Evolutionary conservation across 2,797 vertebrate species (phyloP).

Genomic region (Trachurus trachurus): DNA sequence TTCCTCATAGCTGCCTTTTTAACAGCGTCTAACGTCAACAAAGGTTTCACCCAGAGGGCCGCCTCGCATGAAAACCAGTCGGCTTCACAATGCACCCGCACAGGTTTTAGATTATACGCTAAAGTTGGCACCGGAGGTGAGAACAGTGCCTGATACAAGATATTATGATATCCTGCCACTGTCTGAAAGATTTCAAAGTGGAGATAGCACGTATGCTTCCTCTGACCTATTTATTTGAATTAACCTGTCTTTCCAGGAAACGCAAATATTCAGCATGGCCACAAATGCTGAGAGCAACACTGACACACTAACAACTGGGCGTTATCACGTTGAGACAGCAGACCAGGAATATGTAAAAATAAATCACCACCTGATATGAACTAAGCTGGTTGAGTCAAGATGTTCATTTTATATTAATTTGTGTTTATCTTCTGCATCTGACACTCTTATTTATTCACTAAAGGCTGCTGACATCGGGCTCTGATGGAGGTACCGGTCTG

Average conservation of each 20-base stretch:
- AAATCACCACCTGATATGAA: not conserved
- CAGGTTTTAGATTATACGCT: conserved; percentile 2
- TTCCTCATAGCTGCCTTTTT: conserved; percentile 2
- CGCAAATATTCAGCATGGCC: conserved; percentile 7
- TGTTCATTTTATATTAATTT: not conserved
- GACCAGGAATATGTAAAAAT: not conserved
- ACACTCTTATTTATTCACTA: not conserved
- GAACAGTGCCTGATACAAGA: not conserved
- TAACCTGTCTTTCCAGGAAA: conserved; percentile 22
- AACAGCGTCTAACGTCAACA: not conserved
- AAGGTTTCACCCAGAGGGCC: not conserved
- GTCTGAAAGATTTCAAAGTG: not conserved
- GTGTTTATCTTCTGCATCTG: not conserved
- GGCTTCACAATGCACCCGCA: not conserved
- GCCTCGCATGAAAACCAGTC: not conserved
- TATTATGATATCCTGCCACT: conserved; percentile 15
- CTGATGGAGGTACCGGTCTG: not conserved
- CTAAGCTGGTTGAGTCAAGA: not conserved
- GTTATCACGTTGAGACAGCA: not conserved
- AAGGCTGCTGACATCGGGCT: not conserved
- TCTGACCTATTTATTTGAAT: conserved; percentile 32
- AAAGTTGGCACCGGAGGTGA: not conserved
- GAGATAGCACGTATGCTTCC: conserved; percentile 23
- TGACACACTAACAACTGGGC: not conserved
- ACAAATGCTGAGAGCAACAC: not conserved